These are phyloP conservation scores for Manis crassicaudata DNA, from an alignment of 2,797 vertebrate species.

Conservation along the genomic window DNA sequence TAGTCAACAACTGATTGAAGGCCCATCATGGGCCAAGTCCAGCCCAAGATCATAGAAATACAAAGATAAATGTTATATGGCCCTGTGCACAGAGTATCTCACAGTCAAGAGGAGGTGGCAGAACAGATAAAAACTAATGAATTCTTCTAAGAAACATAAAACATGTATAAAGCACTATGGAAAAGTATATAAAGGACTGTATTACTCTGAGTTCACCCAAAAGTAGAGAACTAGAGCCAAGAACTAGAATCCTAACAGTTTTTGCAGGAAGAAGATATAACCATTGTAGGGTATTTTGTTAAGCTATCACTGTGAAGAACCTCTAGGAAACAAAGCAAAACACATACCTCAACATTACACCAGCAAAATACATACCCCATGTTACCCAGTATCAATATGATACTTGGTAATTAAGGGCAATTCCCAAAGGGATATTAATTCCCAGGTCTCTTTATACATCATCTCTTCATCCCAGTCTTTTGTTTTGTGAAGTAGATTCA, in stretches of 20 bases:
- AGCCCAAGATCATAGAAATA: background rate
- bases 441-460: background rate
- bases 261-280: background rate
- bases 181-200: background rate
- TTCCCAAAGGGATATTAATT: background rate
- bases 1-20: background rate
- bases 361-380: background rate
- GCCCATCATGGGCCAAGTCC: background rate
- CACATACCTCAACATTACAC: background rate
- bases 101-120: background rate
- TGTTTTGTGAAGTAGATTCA: background rate
- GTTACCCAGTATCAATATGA: background rate
- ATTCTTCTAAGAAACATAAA: background rate
- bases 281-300: background rate
- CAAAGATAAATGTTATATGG: background rate
- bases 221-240: background rate
- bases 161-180: background rate
- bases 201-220: background rate
- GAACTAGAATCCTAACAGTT: background rate
- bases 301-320: background rate
- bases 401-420: background rate
- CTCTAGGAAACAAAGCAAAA: background rate
- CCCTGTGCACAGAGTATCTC: background rate
- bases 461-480: background rate
- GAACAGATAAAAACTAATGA: background rate